Evolutionary conservation across 2,888 invertebrate species (phyloP).

Genomic region (Cynaeus angustus): DNA sequence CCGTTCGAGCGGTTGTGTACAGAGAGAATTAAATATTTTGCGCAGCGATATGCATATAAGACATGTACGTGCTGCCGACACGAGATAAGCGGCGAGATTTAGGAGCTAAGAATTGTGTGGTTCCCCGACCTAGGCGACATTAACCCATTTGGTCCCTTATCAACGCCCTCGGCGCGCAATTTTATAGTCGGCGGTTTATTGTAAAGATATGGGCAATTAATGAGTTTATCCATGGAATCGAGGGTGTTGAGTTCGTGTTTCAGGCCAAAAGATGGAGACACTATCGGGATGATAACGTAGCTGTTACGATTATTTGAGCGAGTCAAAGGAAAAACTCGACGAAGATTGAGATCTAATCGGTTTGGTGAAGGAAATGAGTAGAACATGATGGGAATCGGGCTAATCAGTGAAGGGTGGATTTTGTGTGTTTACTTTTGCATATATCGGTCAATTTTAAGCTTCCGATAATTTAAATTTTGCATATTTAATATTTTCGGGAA

Average conservation of each 20-base stretch:
- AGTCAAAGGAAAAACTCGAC: no score
- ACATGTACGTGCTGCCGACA: conserved; percentile 55
- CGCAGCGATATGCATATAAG: conserved; percentile 49
- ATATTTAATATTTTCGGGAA: no score
- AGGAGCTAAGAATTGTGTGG: conserved; percentile 55
- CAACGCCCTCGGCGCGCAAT: conserved; percentile 8
- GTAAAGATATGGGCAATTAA: conserved; percentile 48
- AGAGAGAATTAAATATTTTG: conserved; percentile 38
- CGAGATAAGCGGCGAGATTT: conserved; percentile 57
- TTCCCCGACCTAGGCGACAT: conserved; percentile 50
- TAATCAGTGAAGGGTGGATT: no score
- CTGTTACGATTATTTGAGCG: no score
- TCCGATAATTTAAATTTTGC: no score
- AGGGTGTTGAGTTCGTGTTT: conserved; percentile 2
- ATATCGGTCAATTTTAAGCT: no score
- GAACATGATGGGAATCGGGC: no score
- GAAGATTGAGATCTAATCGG: no score
- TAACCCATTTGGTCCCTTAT: conserved; percentile 45
- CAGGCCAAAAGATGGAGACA: neutral
- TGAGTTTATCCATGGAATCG: conserved; percentile 32
- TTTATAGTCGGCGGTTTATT: conserved; percentile 44
- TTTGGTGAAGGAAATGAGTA: no score
- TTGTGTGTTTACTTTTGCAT: no score
- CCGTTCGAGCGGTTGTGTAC: neutral
- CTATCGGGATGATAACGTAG: no score